Percentiles rank a stretch among this genome's conserved stretches.
Evolutionary conservation across 2,888 invertebrate genomes (phyloP).

Genomic region (Eurytoma adleriae): DNA sequence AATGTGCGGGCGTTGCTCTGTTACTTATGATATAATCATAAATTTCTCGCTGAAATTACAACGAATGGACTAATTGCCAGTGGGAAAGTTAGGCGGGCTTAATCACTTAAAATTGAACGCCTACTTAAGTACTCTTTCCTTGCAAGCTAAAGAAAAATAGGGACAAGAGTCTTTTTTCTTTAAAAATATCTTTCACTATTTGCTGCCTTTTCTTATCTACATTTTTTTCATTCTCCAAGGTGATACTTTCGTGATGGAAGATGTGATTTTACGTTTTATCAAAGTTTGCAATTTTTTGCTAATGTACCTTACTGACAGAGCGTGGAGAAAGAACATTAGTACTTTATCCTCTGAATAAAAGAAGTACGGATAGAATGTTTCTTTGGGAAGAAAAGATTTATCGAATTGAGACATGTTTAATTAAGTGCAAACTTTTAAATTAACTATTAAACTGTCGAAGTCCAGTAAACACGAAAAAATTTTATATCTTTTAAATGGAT

Average conservation of each 20-base stretch:
- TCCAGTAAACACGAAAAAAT: too few species aligned
- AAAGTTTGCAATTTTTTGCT: slow-evolving; percentile 9
- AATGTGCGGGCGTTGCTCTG: neutral
- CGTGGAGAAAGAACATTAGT: slow-evolving; percentile 5
- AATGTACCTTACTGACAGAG: slow-evolving; percentile 18
- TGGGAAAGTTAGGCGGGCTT: slow-evolving; percentile 1
- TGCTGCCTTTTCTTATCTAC: neutral
- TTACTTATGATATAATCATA: slow-evolving; percentile 47
- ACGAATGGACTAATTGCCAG: slow-evolving; percentile 34
- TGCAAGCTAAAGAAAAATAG: neutral
- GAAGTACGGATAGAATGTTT: too few species aligned
- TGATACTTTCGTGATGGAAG: neutral
- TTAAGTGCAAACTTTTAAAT: slow-evolving; percentile 25
- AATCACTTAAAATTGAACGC: slow-evolving; percentile 40
- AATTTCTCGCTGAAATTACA: slow-evolving; percentile 36
- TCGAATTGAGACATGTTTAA: slow-evolving; percentile 10
- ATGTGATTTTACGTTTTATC: neutral
- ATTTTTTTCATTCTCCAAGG: neutral
- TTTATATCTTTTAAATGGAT: too few species aligned
- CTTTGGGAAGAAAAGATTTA: neutral
- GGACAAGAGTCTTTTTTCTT: neutral
- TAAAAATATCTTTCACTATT: neutral
- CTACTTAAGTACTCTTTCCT: slow-evolving; percentile 23
- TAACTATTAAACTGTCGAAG: slow-evolving; percentile 6
- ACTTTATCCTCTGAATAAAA: neutral